Percentiles rank a stretch among this genome's conserved stretches.
phyloP scores from a whole-genome alignment of 2,113 vertebrate genomes.

The Nannobrachium achirus region DNA sequence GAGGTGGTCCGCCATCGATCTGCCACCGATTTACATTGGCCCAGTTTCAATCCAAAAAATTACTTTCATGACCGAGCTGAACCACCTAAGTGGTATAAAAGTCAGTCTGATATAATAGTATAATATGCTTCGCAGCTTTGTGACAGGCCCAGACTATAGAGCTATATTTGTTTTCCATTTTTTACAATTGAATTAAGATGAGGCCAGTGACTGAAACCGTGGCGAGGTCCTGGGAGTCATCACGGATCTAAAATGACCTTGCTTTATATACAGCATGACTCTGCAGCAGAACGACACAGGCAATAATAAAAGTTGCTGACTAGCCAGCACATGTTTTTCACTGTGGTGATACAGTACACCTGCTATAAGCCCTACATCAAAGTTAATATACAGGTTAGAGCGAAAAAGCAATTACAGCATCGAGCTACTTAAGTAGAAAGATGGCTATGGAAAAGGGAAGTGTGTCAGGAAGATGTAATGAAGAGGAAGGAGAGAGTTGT shows the following conservation, averaged over 20 bases:
- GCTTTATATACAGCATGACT: not conserved
- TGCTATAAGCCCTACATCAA: not conserved
- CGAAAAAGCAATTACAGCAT: not conserved
- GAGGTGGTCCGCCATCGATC: too few species aligned
- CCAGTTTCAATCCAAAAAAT: too few species aligned
- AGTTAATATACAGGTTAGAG: not conserved
- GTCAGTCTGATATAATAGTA: too few species aligned
- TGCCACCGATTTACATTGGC: too few species aligned
- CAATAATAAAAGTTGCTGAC: not conserved
- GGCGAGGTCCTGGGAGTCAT: not conserved
- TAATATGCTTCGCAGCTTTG: too few species aligned
- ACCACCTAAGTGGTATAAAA: too few species aligned
- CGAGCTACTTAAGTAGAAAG: not conserved
- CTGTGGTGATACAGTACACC: too few species aligned
- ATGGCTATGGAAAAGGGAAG: not conserved
- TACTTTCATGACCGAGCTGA: too few species aligned
- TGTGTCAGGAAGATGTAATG: not conserved
- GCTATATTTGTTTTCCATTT: too few species aligned
- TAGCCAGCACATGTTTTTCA: not conserved
- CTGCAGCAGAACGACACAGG: not conserved
- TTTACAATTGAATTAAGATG: not conserved
- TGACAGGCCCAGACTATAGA: too few species aligned
- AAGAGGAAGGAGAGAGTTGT: not conserved
- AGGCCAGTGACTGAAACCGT: not conserved
- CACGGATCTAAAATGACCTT: not conserved